A percentile compares a stretch with the other conserved stretches of the same genome.
Evolutionary conservation across 2,888 invertebrate genomes (phyloP).

Genomic region (Stratiomys singularior): DNA sequence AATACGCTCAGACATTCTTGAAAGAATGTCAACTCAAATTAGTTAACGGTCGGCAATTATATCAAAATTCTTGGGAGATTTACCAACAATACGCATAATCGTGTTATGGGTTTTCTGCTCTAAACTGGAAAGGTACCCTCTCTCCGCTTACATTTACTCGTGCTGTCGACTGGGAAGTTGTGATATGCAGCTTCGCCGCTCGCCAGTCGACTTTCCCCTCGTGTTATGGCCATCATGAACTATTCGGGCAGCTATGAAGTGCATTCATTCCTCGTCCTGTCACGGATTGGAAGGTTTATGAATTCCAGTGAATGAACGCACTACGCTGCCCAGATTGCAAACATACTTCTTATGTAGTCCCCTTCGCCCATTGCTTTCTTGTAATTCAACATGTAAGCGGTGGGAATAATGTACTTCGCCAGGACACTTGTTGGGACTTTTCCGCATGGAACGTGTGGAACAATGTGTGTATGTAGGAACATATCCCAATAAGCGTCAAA

Average conservation of each 20-base stretch:
- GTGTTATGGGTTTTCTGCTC: slow-evolving; percentile 5
- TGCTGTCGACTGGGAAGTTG: neutral
- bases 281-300: neutral
- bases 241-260: neutral
- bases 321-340: neutral
- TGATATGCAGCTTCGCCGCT: neutral
- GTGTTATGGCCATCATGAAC: neutral
- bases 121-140: neutral
- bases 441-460: neutral
- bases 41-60: slow-evolving; percentile 55
- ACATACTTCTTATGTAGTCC: neutral
- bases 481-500: neutral
- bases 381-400: neutral
- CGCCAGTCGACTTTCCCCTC: no score
- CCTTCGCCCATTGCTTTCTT: neutral
- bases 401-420: no score
- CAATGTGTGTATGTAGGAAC: neutral
- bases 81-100: slow-evolving; percentile 28
- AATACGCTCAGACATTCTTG: slow-evolving; percentile 59
- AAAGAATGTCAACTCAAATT: slow-evolving; percentile 59
- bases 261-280: neutral
- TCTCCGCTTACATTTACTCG: neutral
- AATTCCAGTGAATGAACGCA: neutral
- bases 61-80: slow-evolving; percentile 36
- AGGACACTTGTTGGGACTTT: neutral